Percentiles rank a stretch among this genome's conserved stretches.
These are phyloP conservation scores for Eclectus roratus DNA, from an alignment of 2,113 vertebrate species.

Conservation along the genomic window DNA sequence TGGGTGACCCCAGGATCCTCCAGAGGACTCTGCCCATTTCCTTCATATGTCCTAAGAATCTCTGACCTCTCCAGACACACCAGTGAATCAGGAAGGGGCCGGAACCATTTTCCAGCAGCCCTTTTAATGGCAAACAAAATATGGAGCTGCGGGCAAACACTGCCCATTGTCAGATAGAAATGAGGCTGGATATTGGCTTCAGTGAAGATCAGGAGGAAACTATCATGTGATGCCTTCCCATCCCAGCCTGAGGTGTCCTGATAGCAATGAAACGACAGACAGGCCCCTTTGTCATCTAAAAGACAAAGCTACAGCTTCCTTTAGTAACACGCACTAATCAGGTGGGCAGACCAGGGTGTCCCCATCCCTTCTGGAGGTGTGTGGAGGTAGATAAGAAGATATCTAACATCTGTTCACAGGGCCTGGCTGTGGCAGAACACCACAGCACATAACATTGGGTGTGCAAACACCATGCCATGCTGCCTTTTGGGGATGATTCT, in stretches of 20 bases:
- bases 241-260: neutral
- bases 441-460: accelerated
- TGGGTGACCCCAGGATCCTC: neutral
- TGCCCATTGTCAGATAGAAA: neutral
- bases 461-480: neutral
- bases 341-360: neutral
- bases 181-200: neutral
- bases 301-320: neutral
- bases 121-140: neutral
- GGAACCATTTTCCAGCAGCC: neutral
- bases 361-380: neutral
- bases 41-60: neutral
- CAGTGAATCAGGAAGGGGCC: neutral
- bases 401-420: neutral
- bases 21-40: neutral
- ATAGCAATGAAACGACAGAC: neutral
- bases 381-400: neutral
- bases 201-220: neutral
- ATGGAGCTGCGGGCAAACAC: neutral
- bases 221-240: neutral
- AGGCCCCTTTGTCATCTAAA: neutral
- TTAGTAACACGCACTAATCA: neutral
- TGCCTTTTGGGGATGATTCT: neutral
- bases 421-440: neutral
- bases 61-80: neutral